Evolutionary conservation across 2,888 invertebrate genomes (phyloP), one percentile per base, ranked within the genome.

Genomic region (Torymus texanus): DNA sequence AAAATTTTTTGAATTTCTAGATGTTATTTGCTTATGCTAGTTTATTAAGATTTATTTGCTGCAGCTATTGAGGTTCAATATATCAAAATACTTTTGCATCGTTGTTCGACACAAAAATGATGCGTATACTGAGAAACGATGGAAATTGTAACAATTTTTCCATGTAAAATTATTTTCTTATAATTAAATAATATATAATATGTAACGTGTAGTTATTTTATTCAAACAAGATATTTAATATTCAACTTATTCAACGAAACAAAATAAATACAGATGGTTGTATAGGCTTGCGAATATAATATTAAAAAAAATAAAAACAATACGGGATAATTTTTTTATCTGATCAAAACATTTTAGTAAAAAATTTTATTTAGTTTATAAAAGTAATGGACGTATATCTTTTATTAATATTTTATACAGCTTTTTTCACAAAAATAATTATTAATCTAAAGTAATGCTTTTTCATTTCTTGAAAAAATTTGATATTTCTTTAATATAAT

Each of bases 1-100:
- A 41, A 29, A n/a, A 68, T 21, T 29, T 68, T 66, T 58, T 66
- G 10, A 1, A 55, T 61, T 59, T 68, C 56, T 67, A 68, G 24
- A 13, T 59, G 55, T 74, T 78, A 70, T 50, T 41, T 70, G 70
- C 62, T 70, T 68, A 67, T 76, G 61, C 41, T 79, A 66, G 65
- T 75, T 79, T 65, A 56, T 61, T 67, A 66, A 79, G 61, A 79
- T 66, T 78, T 79, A 62, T 79, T 75, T 75, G 71, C 41, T 56
- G 56, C 66, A 12, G 55, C 61, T 53, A 58, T 59, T 29, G 55
- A 67, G 50, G 50, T 24, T 62, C 50, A 73, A 24, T 74, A 75
- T 78, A 41, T 73, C 13, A 56, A 78, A 67, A 73, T 78, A 73
- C 73, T 73, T 78, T 73, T 68, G 73, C 62, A 67, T 67, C 41